Conservation (phyloP, 2,888 invertebrate genomes). For the Spisula solida region DNA sequence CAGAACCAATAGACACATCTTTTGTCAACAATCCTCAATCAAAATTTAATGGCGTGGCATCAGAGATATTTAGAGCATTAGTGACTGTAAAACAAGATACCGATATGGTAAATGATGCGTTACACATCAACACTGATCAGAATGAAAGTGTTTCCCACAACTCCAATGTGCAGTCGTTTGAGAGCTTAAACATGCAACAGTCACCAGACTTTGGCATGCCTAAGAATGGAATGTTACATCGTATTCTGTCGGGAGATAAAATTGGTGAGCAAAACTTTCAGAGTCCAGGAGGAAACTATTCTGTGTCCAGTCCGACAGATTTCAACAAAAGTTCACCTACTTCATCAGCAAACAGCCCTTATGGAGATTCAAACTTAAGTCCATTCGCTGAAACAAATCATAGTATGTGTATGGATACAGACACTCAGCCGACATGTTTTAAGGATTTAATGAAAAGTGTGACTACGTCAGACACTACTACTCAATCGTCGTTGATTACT, state of each 20-base stretch:
- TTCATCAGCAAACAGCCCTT: conserved; percentile 60
- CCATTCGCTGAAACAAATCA: conserved; percentile 36
- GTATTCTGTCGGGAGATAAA: conserved; percentile 61
- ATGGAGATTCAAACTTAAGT: conserved; percentile 58
- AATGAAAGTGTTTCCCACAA: conserved; percentile 19
- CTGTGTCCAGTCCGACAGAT: conserved; percentile 68
- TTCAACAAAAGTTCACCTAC: conserved; percentile 65
- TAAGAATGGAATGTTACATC: conserved; percentile 64
- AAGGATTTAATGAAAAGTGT: conserved; percentile 45
- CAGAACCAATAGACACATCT: conserved; percentile 21
- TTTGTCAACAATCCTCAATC: conserved; percentile 29
- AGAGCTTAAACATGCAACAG: conserved; percentile 47
- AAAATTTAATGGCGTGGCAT: conserved; percentile 32
- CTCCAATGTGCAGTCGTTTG: conserved; percentile 49
- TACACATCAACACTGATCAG: conserved; percentile 47
- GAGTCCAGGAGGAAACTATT: conserved; percentile 52
- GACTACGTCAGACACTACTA: conserved; percentile 70
- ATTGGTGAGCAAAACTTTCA: conserved; percentile 55
- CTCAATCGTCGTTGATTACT: conserved; percentile 79
- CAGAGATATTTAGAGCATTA: background rate
- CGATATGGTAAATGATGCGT: conserved; percentile 25
- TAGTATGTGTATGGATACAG: conserved; percentile 57
- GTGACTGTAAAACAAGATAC: conserved; percentile 29
- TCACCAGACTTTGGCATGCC: conserved; percentile 52
- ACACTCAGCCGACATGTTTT: conserved; percentile 28